A percentile compares a stretch with the other conserved stretches of the same genome.
phyloP scores from a whole-genome alignment of 2,888 invertebrate genomes.

The Mythimna ferrago region DNA sequence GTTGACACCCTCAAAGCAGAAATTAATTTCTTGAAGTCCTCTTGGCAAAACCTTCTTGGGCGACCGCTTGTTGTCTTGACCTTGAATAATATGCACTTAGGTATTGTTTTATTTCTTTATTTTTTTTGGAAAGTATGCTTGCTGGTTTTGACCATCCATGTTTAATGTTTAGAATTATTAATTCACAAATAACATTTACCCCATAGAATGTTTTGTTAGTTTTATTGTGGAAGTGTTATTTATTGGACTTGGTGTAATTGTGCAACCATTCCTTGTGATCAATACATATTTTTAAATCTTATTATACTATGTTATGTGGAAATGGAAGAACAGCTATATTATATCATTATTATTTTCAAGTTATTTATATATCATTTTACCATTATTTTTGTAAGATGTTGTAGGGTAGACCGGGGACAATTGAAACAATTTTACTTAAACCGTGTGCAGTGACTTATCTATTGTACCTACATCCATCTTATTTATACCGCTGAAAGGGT shows the following conservation, averaged over 20 bases:
- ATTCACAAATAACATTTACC: constrained; percentile 51
- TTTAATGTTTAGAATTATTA: constrained; percentile 41
- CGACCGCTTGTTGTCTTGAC: constrained; percentile 98
- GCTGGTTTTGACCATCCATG: constrained; percentile 74
- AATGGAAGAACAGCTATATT: neutral
- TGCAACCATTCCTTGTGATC: constrained; percentile 20
- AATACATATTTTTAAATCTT: neutral
- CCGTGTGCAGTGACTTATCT: too few species aligned
- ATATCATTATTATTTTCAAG: constrained; percentile 14
- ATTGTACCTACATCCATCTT: too few species aligned
- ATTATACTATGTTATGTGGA: constrained; percentile 4
- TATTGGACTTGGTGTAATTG: constrained; percentile 13
- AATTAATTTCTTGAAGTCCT: constrained; percentile 99
- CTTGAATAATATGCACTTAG: constrained; percentile 97
- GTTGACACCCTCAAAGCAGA: constrained; percentile 99
- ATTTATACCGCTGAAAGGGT: too few species aligned
- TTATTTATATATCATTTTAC: neutral
- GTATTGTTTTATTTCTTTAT: constrained; percentile 89
- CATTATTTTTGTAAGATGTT: constrained; percentile 13
- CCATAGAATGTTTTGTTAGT: constrained; percentile 42
- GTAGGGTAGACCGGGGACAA: too few species aligned
- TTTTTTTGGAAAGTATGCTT: constrained; percentile 64
- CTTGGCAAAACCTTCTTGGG: constrained; percentile 99
- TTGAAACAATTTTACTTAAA: too few species aligned
- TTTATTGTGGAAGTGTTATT: constrained; percentile 34